Evolutionary conservation across 2,113 vertebrate species (phyloP).

Genomic region (Pangasianodon hypophthalmus): DNA sequence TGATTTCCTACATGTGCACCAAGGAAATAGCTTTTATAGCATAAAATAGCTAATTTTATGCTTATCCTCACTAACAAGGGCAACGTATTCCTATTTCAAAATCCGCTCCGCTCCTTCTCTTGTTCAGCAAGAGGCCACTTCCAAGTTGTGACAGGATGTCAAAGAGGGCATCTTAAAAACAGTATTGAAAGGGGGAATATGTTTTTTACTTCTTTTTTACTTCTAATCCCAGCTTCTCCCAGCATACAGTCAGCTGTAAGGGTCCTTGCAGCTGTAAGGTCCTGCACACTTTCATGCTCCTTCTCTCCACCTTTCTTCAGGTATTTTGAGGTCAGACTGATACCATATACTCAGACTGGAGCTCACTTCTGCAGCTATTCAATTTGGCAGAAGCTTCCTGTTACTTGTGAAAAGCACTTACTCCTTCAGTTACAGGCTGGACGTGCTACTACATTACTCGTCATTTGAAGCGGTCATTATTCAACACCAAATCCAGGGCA

Average conservation of each 20-base stretch:
- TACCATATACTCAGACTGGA: neutral
- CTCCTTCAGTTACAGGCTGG: neutral
- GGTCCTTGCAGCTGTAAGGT: no score
- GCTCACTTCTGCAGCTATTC: neutral
- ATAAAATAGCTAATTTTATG: neutral
- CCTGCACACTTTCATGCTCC: neutral
- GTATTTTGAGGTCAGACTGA: neutral
- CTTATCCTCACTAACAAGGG: neutral
- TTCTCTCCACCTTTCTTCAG: neutral
- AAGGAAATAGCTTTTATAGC: neutral
- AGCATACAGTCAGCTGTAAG: neutral
- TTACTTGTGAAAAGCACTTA: neutral
- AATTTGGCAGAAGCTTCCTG: conserved; percentile 1
- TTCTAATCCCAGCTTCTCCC: neutral
- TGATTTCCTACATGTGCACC: neutral
- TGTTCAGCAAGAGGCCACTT: neutral
- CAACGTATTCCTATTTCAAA: neutral
- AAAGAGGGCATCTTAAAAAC: neutral
- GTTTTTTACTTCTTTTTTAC: neutral
- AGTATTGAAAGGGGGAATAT: neutral
- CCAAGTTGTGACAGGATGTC: neutral
- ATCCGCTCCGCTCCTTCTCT: no score
- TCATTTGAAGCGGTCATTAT: neutral
- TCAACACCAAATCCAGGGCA: neutral
- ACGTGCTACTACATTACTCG: neutral